Percentiles rank a stretch among this genome's conserved stretches.
Conservation (phyloP, 2,797 vertebrate genomes). For the Sebastes wilsoni region DNA sequence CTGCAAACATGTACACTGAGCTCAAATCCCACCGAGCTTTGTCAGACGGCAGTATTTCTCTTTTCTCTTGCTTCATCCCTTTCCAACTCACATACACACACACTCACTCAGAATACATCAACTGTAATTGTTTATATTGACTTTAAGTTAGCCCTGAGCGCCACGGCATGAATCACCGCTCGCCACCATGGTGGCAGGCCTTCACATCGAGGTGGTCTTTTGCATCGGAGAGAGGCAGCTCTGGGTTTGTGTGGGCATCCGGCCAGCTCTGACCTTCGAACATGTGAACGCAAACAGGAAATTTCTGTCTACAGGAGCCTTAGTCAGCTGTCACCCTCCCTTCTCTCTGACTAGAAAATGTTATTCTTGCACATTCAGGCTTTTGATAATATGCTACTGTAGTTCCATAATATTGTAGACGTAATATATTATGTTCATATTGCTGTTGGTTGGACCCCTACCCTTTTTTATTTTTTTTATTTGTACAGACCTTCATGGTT, state of each 20-base stretch:
- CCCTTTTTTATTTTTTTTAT: too few species aligned
- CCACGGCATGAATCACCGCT: conserved; percentile 50
- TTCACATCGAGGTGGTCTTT: conserved; percentile 54
- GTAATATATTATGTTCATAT: not conserved
- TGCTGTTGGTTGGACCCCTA: not conserved
- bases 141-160: conserved; percentile 43
- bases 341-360: not conserved
- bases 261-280: conserved; percentile 53
- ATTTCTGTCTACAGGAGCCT: conserved; percentile 28
- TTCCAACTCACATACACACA: conserved; percentile 11
- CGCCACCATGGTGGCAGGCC: conserved; percentile 5
- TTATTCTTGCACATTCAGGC: not conserved
- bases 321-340: conserved; percentile 29
- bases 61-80: conserved; percentile 7
- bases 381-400: not conserved
- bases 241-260: conserved; percentile 58
- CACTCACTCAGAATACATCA: conserved; percentile 39
- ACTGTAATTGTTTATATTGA: conserved; percentile 61
- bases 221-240: conserved; percentile 8
- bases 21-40: conserved; percentile 12
- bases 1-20: conserved; percentile 26
- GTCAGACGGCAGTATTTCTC: conserved; percentile 32
- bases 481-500: not conserved
- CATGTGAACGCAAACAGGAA: conserved; percentile 54
- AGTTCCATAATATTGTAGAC: not conserved